A percentile compares a stretch with the other conserved stretches of the same genome.
Evolutionary conservation across 2,888 invertebrate species (phyloP).

Genomic region (Melieria crassipennis): DNA sequence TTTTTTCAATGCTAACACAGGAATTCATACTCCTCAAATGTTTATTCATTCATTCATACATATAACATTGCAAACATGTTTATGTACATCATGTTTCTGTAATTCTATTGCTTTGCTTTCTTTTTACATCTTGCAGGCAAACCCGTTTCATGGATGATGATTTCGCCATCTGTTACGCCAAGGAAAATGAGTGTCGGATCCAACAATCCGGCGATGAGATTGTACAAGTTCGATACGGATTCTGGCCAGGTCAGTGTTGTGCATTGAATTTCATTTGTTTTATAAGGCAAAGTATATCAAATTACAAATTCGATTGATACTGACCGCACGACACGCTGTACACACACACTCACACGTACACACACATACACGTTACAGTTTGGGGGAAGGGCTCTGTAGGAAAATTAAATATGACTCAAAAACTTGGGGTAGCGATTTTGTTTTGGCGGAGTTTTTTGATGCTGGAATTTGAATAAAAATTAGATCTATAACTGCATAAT

Average conservation of each 20-base stretch:
- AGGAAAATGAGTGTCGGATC: slow-evolving; percentile 79
- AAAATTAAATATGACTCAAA: too few species aligned
- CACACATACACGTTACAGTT: not conserved
- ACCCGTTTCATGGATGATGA: slow-evolving; percentile 87
- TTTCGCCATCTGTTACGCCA: slow-evolving; percentile 91
- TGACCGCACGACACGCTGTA: slow-evolving; percentile 18
- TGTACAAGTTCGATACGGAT: slow-evolving; percentile 89
- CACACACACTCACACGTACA: slow-evolving; percentile 13
- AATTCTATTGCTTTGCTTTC: not conserved
- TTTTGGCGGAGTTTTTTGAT: too few species aligned
- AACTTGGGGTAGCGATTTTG: too few species aligned
- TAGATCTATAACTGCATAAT: too few species aligned
- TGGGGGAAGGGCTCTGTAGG: too few species aligned
- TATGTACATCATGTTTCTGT: not conserved
- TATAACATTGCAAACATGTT: not conserved
- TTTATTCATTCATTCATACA: not conserved
- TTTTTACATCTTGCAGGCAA: slow-evolving; percentile 69
- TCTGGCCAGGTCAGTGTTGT: slow-evolving; percentile 78
- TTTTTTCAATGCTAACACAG: too few species aligned
- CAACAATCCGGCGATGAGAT: slow-evolving; percentile 88
- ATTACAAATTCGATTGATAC: slow-evolving; percentile 39
- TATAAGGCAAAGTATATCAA: slow-evolving; percentile 16
- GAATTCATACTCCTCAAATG: too few species aligned
- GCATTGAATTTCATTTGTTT: slow-evolving; percentile 30
- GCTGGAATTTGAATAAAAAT: too few species aligned